Base-by-base conservation (phyloP, 2,797 vertebrate species). In the Graptemys geographica region DNA sequence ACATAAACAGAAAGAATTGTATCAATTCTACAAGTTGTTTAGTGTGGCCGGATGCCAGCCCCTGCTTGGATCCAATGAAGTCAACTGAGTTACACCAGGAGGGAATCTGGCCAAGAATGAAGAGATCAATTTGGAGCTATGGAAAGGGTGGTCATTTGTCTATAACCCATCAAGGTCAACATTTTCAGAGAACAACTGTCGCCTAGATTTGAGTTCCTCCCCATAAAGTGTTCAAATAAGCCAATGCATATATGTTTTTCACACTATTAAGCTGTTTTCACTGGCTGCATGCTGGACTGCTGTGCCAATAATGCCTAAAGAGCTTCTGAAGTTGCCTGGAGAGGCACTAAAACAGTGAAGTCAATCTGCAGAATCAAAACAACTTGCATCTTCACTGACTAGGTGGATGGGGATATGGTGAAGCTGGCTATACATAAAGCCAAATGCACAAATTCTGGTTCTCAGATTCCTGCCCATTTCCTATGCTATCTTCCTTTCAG, bases 401-500 rank as follows among this genome's bases (percentile, higher is more conserved):
- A 23, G n/a, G n/a, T 37, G n/a, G n/a, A 69, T 5, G 16, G n/a
- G 65, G n/a, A 41, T 21, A 55, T 16, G 25, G 27, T 65, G 28
- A 37, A 41, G n/a, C 25, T 27, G 16, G 33, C 25, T 51, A 47
- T 19, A 23, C 7, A 62, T 51, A 89, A 72, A 8, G 49, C 49
- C 59, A 76, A 27, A 88, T 16, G 11, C 72, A 76, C 12, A 49
- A 18, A 3, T 0, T 0, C 21, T 27, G 11, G 31, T 8, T 8
- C 88, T 37, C 80, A 87, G 83, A 9, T 19, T 86, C n/a, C 25
- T 72, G 49, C 3, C 6, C 28, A 33, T 16, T 56, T 52, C 33
- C 91, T 12, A 83, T 41, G 49, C 79, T 85, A 5, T 28, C 31
- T 72, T 79, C 4, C 11, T 44, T 11, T 0, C 0, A 0, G 0